Base-by-base conservation (phyloP, 2,113 vertebrate species). In the Phaethon lepturus region DNA sequence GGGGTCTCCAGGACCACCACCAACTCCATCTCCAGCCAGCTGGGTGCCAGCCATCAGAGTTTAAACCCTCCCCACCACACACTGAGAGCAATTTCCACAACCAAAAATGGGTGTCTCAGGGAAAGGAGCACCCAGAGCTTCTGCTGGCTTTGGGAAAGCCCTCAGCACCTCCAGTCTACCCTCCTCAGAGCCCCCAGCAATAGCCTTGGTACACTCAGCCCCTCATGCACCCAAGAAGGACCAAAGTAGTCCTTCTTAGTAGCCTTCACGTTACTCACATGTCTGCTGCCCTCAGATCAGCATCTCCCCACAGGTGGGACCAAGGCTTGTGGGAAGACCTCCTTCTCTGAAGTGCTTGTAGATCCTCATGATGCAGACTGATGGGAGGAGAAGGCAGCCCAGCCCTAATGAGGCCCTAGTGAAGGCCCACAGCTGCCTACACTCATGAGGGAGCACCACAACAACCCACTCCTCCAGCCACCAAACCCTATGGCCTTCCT, bases 401-500 rank as follows among this genome's bases (percentile, higher is more conserved):
- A 60, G 6, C n/a, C 31, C 16, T 44, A 72, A 44, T 0, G 0
- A 53, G 12, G 6, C 16, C 11, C 52, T 17, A 6, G 17, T n/a
- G 8, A 67, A 28, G 1, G 4, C 25, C 29, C 44, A 72, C 66
- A 79, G 35, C 9, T 68, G 6, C 1, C 13, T 12, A 8, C 9
- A 3, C 28, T 58, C 4, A 62, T 3, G 1, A 25, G 5, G 4
- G 14, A 93, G 1, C 22, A 60, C 3, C 44, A 42, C 56, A 67
- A 22, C 52, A 55, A 5, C 1, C 18, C 17, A 18, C 1, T 0
- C 13, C 13, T 15, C 15, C 59, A 62, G 3, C 50, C 76, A 7
- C 31, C 24, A 71, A 49, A 55, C 7, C 10, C 2, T 1, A 0
- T 0, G 0, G 1, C 0, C 0, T 17, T 14, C 29, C 0, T 53